A percentile compares a stretch with the other conserved stretches of the same genome.
Evolutionary conservation across 2,113 vertebrate genomes (phyloP).

Genomic region (Epinephelus moara): DNA sequence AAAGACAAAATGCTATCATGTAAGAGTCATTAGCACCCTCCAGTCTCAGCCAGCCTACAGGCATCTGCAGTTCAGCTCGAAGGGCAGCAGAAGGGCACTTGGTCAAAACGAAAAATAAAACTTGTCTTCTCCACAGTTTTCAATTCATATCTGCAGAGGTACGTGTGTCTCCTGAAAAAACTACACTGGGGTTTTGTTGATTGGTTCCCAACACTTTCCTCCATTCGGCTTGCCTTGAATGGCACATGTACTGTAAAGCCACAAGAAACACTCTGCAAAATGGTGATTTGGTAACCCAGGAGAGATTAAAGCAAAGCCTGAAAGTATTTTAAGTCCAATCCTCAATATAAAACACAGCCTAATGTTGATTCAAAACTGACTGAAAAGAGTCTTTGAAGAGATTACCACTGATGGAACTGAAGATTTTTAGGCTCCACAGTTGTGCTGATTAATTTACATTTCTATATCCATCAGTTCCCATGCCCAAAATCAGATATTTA

Average conservation of each 20-base stretch:
- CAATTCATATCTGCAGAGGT: constrained; percentile 21
- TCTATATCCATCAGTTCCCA: constrained; percentile 16
- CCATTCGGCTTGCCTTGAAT: not conserved
- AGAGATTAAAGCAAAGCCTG: constrained; percentile 48
- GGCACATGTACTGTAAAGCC: constrained; percentile 22
- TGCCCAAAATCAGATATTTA: constrained; percentile 15
- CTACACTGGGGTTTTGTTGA: constrained; percentile 6
- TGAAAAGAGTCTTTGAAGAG: constrained; percentile 31
- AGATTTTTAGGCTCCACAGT: constrained; percentile 18
- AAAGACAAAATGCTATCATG: constrained; percentile 73
- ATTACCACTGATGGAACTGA: constrained; percentile 3
- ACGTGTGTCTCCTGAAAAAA: constrained; percentile 14
- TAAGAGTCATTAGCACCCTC: constrained; percentile 54
- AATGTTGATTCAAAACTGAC: constrained; percentile 22
- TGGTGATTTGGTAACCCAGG: constrained; percentile 33
- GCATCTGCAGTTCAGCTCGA: constrained; percentile 40
- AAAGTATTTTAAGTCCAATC: constrained; percentile 35
- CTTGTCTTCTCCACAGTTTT: constrained; percentile 7
- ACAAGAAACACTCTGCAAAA: not conserved
- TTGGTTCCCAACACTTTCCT: constrained; percentile 18
- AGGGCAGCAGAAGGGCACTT: constrained; percentile 74
- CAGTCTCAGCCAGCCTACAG: constrained; percentile 32
- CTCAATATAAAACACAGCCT: constrained; percentile 33
- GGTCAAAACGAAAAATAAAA: constrained; percentile 44
- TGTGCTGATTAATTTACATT: constrained; percentile 40